Base-by-base conservation (phyloP, 1,140 invertebrate genomes). In the Macrotrachela quadricornifera region DNA sequence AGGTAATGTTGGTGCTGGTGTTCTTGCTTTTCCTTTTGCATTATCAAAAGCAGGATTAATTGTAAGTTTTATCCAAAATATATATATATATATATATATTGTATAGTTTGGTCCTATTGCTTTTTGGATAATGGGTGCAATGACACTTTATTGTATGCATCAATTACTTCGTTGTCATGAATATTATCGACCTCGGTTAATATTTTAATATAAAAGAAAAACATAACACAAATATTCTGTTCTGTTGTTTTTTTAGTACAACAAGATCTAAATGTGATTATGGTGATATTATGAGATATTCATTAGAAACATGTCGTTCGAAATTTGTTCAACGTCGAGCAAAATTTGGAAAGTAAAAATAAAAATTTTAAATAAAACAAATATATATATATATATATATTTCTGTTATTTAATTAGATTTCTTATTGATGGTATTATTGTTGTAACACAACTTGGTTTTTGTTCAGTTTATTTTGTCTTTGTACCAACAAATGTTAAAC, bases 381-480 rank as follows among this genome's bases (percentile, higher is more conserved):
- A n/a, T n/a, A n/a, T n/a, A n/a, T n/a, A n/a, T n/a, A n/a, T n/a
- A n/a, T 46, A 16, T 44, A 10, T 13, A 36, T 14, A 47, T 12
- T 30, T 46, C 13, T n/a, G 3, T 46, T 21, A 30, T 44, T 15
- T 36, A 4, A 36, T 17, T 17, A 47, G 46, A 18, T 40, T 47
- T 47, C 40, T 47, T 38, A 49, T 14, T 21, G 41, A n/a, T 1
- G 56, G 78, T 53, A 85, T 87, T 69, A 72, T 94, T 50, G 82
- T 85, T 57, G 77, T 91, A 57, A 90, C 85, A 37, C 87, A 94
- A 74, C 69, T 92, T 60, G 87, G 87, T 41, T 92, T 94, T 72
- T 94, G 87, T 67, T 90, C 85, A 73, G 85, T 91, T 0, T 94
- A 94, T 70, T 83, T 88, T 65, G 77, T 92, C n/a, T 94, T 92